Evolutionary conservation across 2,797 vertebrate species (phyloP).

Genomic region (Toxotes lorentzi): DNA sequence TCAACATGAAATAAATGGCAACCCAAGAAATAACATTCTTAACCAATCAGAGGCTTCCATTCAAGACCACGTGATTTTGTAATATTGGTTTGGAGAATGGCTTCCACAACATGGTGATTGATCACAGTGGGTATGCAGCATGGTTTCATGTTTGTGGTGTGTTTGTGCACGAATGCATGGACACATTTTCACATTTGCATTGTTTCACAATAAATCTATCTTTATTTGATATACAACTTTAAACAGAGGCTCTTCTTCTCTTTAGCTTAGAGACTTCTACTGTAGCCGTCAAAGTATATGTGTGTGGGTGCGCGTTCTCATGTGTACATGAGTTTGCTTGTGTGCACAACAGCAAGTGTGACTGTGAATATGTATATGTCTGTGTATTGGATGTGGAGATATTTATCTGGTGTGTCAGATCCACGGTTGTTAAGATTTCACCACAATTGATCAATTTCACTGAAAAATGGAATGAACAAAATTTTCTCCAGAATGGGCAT

Average conservation of each 20-base stretch:
- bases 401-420: slow-evolving; percentile 52
- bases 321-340: background rate
- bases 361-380: background rate
- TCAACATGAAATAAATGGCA: slow-evolving; percentile 53
- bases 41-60: slow-evolving; percentile 42
- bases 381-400: slow-evolving; percentile 23
- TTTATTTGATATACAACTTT: slow-evolving; percentile 26
- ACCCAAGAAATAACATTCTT: slow-evolving; percentile 29
- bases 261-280: slow-evolving; percentile 17
- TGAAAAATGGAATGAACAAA: slow-evolving; percentile 21
- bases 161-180: slow-evolving; percentile 34
- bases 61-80: slow-evolving; percentile 32
- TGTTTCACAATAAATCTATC: slow-evolving; percentile 38
- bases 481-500: slow-evolving; percentile 43
- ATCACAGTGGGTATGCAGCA: slow-evolving; percentile 30
- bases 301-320: slow-evolving; percentile 11
- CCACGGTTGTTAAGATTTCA: slow-evolving; percentile 34
- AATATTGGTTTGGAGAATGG: slow-evolving; percentile 46
- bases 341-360: background rate
- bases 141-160: slow-evolving; percentile 36
- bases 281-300: slow-evolving; percentile 21
- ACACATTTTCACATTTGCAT: slow-evolving; percentile 41
- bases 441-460: slow-evolving; percentile 52
- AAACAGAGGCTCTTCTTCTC: slow-evolving; percentile 9
- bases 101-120: slow-evolving; percentile 43